A percentile compares a stretch with the other conserved stretches of the same genome.
Conservation (phyloP, 1,140 invertebrate genomes). For the Drosophila bocqueti region DNA sequence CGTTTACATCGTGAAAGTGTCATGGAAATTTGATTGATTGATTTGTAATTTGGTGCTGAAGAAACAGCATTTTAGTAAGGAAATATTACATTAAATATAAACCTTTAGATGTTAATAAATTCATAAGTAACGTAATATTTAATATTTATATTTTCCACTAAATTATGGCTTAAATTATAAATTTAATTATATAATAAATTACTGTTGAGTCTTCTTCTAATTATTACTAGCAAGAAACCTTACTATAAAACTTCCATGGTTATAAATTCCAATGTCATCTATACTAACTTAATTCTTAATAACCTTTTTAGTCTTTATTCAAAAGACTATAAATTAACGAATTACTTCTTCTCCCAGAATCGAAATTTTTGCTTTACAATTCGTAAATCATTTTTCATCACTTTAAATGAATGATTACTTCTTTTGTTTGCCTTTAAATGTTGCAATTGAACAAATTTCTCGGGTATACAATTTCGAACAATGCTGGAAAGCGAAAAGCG, state of each 20-base stretch:
- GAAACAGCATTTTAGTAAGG: neutral
- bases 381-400: conserved; percentile 7
- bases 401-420: conserved; percentile 5
- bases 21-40: conserved; percentile 10
- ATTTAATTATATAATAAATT: too few species aligned
- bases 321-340: neutral
- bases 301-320: neutral
- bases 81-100: neutral
- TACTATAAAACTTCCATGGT: neutral
- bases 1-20: neutral
- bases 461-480: conserved; percentile 2
- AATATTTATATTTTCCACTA: too few species aligned
- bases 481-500: conserved; percentile 10
- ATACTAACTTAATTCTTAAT: neutral
- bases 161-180: too few species aligned
- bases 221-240: too few species aligned
- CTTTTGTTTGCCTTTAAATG: conserved; percentile 11
- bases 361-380: neutral
- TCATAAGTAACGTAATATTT: too few species aligned
- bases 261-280: too few species aligned
- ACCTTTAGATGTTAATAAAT: neutral
- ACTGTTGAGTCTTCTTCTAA: too few species aligned
- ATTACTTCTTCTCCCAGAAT: neutral
- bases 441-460: conserved; percentile 2
- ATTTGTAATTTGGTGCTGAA: neutral